Evolutionary conservation across 1,140 invertebrate genomes (phyloP), one percentile per base, ranked within the genome.

Genomic region (Drosophila sechellia): DNA sequence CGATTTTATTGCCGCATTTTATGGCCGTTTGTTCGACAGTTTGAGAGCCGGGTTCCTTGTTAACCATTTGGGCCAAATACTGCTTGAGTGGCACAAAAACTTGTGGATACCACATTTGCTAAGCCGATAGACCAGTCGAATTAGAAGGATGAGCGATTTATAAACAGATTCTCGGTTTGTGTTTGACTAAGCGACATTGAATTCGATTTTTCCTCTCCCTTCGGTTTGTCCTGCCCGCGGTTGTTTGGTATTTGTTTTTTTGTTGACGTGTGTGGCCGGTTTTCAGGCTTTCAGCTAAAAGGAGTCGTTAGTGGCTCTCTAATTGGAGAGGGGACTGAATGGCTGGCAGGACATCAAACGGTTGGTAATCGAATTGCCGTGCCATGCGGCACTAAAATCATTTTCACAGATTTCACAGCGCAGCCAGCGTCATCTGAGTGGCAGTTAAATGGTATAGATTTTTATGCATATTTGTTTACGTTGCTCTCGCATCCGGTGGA

Each of bases 41-140:
- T 52, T 34, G 65, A 31, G 71, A 60, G 52, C 31, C 58, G 71
- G 78, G 56, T 58, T 53, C 53, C 17, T 70, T 46, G 40, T 53
- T 42, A 31, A 4, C 55, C 52, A 42, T 48, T 56, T 64, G 11
- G 20, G 42, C 64, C 54, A 89, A 89, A 79, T 83, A 83, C 77
- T 89, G 83, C 76, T 77, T 86, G 79, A 89, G 83, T 83, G 76
- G 84, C 83, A 83, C 55, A 79, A 89, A 84, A 89, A 84, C 61
- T 79, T 73, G 40, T 40, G 39, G 46, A 35, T 20, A 34, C 61
- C 57, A 37, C 50, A 77, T 27, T 40, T 61, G 40, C 57, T 68
- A 56, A 64, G 66, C 53, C 53, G 46, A 52, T 71, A 56, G 48
- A 50, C 25, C 27, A 50, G 27, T 50, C 48, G 48, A 49, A 49